Evolutionary conservation across 2,113 vertebrate genomes (phyloP), one percentile per base, ranked within the genome.

Genomic region (Oryzias woworae): DNA sequence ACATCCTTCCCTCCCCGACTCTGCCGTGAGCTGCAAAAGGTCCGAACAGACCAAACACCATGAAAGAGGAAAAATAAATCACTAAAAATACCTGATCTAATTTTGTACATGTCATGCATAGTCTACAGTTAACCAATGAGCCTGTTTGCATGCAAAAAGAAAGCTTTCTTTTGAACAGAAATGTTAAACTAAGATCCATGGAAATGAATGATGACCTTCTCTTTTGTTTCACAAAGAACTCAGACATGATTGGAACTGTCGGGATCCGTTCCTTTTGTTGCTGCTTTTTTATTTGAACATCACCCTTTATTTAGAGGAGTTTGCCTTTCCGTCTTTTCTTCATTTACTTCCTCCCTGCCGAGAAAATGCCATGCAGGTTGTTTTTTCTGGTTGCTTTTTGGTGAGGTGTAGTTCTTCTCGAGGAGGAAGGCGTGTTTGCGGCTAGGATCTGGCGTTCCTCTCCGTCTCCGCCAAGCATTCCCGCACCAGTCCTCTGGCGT

Each of bases 391-490:
- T 80, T 48, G 45, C n/a, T 48, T 70, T 62, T 47, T 71, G 48
- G 46, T 69, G 73, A 81, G 63, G 77, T 51, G 42, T 53, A 48
- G 62, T 66, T 87, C 77, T 80, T 73, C 64, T 80, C 75, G 80
- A 71, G 66, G 64, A 77, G 74, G 78, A 49, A 47, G 23, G 70
- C 43, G 68, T 1, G 15, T 71, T 58, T 20, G 17, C 20, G 49
- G 91, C 93, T 98, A 99, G 82, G 97, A 98, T 62, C 97, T 91
- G 3, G 97, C 97, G 0, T 98, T 98, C 17, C 96, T 92, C 63
- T 99, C 97, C 22, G 97, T 99, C 83, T 99, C 97, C 0, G 96
- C 96, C 94, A 99, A 79, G 84, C 97, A 99, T 64, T 99, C 97
- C 15, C 96, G 94, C 57, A 99, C 97, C 84, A 99, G 84, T 26